phyloP scores from a whole-genome alignment of 2,797 vertebrate genomes.

The Hypotaenidia okinawae region DNA sequence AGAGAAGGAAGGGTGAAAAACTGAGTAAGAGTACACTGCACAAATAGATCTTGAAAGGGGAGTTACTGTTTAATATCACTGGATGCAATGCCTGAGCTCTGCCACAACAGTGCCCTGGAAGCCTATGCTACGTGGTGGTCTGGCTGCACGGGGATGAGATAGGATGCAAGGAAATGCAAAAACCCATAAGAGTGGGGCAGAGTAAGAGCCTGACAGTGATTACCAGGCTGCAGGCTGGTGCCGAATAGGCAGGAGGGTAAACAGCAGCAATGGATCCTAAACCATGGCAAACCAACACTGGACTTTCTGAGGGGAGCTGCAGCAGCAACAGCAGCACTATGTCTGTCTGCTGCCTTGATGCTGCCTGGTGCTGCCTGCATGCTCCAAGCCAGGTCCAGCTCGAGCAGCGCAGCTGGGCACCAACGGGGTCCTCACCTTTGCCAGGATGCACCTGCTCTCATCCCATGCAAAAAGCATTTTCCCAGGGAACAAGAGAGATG shows the following conservation, averaged over 20 bases:
- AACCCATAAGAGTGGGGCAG: fast-evolving
- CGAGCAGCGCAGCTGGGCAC: neutral
- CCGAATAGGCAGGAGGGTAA: neutral
- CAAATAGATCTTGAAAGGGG: neutral
- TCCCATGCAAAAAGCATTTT: neutral
- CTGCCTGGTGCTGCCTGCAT: neutral
- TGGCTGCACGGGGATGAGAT: neutral
- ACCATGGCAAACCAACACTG: neutral
- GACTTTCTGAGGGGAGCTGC: neutral
- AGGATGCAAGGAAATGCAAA: neutral
- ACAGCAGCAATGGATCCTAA: neutral
- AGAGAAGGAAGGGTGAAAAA: neutral
- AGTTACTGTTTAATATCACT: neutral
- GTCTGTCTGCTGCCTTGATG: neutral
- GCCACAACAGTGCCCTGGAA: neutral
- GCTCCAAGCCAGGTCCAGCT: neutral
- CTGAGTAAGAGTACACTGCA: neutral
- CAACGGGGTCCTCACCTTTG: fast-evolving
- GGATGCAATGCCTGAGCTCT: neutral
- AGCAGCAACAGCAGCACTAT: neutral
- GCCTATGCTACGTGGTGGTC: neutral
- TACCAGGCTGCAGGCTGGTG: neutral
- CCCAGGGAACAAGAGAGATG: fast-evolving
- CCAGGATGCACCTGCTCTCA: neutral
- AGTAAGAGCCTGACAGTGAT: neutral